Base-by-base conservation (phyloP, 23 tunicate genomes). In the Trididemnum clinides region DNA sequence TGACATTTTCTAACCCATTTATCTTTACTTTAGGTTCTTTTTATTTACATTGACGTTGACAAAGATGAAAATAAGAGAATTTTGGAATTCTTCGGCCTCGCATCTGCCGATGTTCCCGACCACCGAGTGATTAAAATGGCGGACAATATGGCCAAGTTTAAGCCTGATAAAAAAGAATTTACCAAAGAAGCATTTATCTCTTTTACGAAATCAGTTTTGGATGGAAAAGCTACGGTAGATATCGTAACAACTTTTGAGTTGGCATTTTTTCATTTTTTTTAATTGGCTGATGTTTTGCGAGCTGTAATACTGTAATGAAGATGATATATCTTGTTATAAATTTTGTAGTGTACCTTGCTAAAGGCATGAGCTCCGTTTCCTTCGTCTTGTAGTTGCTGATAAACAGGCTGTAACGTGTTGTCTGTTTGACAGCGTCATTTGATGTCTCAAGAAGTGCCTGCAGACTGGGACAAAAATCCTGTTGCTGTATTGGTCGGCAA, bases 101-200 rank as follows among this genome's bases (percentile, higher is more conserved):
- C 89, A 2, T 85, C 80, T 30, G 82, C 64, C 21, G 95, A 97
- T 39, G 49, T 92, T 22, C 95, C 99, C 0, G 84, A 72, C 65
- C 86, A 88, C 91, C 39, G 99, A 57, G 83, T 97, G 84, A 97
- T 97, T 90, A 93, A 97, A 76, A 97, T 97, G 99, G 80, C 88
- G 1, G 99, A 97, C 1, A 90, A 93, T 76, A 97, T 97, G 99
- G 99, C 99, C 85, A 97, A 97, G 70, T 97, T 86, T 64, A 97
- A 97, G 79, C 99, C 99, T n/a, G 89, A 82, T 22, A 63, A 34
- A 69, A 57, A 35, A 7, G 91, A 89, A 3, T 37, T 49, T 23
- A 57, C 70, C 89, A 70, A 63, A 26, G 95, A 88, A 15, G 90
- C 97, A 0, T 57, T 97, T 63, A 50, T 58, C 51, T 73, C 27